Percentiles rank a stretch among this genome's conserved stretches.
These are phyloP conservation scores for Hydriomena furcata DNA, from an alignment of 2,888 invertebrate species.

Conservation along the genomic window DNA sequence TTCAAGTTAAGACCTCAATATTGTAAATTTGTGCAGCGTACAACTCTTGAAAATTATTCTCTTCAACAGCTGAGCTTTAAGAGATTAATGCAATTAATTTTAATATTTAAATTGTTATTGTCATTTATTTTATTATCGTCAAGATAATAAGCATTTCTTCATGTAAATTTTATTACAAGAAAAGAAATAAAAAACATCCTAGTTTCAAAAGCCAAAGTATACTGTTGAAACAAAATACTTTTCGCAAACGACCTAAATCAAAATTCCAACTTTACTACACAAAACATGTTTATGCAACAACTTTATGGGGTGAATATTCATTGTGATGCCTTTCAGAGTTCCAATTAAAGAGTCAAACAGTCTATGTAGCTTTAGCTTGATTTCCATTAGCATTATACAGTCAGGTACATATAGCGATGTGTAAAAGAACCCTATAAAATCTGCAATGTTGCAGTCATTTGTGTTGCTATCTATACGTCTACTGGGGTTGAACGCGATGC, in stretches of 20 bases:
- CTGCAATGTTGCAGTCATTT: background rate
- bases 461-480: conserved; percentile 3
- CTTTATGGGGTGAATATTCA: conserved; percentile 26
- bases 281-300: background rate
- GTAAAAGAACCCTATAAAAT: background rate
- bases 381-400: background rate
- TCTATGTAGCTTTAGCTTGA: background rate
- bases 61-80: conserved; percentile 66
- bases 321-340: conserved; percentile 20
- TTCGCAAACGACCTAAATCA: background rate
- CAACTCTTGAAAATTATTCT: conserved; percentile 50
- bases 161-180: no score
- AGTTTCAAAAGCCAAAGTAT: conserved; percentile 2
- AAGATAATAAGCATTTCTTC: conserved; percentile 9
- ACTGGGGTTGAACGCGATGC: conserved; percentile 6
- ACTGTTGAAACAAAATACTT: no score
- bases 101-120: conserved; percentile 39
- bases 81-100: conserved; percentile 61
- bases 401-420: background rate
- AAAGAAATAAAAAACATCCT: background rate
- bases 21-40: conserved; percentile 34
- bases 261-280: conserved; percentile 11
- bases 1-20: no score
- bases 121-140: conserved; percentile 28
- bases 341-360: conserved; percentile 35